A percentile compares a stretch with the other conserved stretches of the same genome.
These are phyloP conservation scores for Balaeniceps rex DNA, from an alignment of 2,113 vertebrate genomes.

Conservation along the genomic window DNA sequence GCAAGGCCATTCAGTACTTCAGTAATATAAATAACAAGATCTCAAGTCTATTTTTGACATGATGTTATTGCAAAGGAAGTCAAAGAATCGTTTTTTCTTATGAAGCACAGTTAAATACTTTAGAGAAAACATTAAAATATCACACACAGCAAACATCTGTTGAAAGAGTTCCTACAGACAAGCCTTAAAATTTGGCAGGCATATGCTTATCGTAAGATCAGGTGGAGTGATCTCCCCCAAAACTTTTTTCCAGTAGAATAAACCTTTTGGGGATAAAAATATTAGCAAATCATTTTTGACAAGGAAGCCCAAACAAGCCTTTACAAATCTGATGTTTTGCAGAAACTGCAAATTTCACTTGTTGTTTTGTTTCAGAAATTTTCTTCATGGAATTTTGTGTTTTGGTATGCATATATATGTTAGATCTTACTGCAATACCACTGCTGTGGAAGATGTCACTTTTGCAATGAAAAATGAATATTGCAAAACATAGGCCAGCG, in stretches of 20 bases:
- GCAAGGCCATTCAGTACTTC: background rate
- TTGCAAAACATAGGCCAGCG: background rate
- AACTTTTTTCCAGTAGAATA: background rate
- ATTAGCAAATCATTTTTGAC: background rate
- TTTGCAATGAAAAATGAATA: background rate
- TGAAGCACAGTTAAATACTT: background rate
- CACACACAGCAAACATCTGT: background rate
- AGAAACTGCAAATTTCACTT: background rate
- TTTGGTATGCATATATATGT: background rate
- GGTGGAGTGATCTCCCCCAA: background rate
- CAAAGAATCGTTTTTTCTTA: background rate
- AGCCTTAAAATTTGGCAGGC: background rate
- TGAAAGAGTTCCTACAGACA: background rate
- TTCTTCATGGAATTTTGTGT: background rate
- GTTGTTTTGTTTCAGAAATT: background rate
- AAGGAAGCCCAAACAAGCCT: background rate
- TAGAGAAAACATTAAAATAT: background rate
- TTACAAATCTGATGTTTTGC: background rate
- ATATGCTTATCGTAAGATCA: background rate
- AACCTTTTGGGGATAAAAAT: background rate
- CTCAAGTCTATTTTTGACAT: conserved; percentile 30
- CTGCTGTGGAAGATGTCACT: background rate
- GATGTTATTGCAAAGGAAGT: background rate
- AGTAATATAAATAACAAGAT: conserved; percentile 6
- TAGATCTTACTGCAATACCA: background rate